These are phyloP conservation scores for Odontocerum albicorne DNA, from an alignment of 2,888 invertebrate genomes.

Conservation along the genomic window DNA sequence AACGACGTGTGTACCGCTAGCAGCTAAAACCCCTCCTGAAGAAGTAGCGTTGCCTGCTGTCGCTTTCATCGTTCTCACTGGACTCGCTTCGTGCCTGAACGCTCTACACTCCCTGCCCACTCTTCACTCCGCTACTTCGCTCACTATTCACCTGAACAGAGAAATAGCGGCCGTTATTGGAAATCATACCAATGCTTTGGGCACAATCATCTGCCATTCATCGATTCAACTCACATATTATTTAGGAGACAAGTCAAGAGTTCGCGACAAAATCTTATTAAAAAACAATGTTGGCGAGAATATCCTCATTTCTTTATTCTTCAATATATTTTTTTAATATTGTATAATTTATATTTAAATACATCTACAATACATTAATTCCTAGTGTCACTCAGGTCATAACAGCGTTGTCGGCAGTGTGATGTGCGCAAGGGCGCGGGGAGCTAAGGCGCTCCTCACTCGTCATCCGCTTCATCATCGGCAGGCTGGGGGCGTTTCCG, in stretches of 20 bases:
- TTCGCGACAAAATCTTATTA: neutral
- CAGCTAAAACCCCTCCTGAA: too few relatives aligned
- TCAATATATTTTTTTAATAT: conserved; percentile 24
- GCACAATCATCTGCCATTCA: neutral
- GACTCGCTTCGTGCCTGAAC: too few relatives aligned
- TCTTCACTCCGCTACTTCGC: too few relatives aligned
- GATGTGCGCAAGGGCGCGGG: neutral
- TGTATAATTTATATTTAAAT: conserved; percentile 37
- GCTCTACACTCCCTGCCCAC: too few relatives aligned
- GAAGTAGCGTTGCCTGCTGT: too few relatives aligned
- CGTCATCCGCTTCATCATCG: conserved; percentile 5
- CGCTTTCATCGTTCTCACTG: too few relatives aligned
- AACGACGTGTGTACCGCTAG: too few relatives aligned
- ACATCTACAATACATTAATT: conserved; percentile 37
- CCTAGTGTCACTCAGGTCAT: conserved; percentile 23
- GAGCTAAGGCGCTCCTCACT: conserved; percentile 31
- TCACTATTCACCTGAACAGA: too few relatives aligned
- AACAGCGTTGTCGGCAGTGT: conserved; percentile 18
- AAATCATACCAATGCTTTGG: neutral
- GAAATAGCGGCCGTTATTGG: too few relatives aligned
- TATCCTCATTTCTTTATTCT: conserved; percentile 33
- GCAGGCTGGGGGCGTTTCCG: conserved; percentile 29
- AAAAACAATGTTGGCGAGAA: conserved; percentile 24
- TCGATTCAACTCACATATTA: neutral
- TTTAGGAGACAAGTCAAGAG: neutral